These are phyloP conservation scores for Pelagia noctiluca DNA, from an alignment of 30 jellyfish, hydroid and myxozoan species.

Conservation along the genomic window DNA sequence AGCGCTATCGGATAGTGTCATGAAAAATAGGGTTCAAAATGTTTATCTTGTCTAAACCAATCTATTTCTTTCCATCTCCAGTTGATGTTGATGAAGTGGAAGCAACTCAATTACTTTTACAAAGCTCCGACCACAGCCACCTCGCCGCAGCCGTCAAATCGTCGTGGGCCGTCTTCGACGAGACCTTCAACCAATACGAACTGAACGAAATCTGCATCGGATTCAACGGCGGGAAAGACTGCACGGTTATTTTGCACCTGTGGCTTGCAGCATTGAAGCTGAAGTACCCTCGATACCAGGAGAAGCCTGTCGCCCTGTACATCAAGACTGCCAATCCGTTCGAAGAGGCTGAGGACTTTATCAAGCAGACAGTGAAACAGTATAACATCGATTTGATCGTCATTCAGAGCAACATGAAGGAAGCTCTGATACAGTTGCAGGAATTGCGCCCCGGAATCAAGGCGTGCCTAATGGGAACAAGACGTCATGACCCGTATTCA, in stretches of 20 bases:
- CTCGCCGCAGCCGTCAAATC: conserved; percentile 81
- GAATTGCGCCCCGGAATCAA: conserved; percentile 68
- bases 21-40: too few species aligned
- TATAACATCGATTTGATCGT: conserved; percentile 72
- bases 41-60: not conserved
- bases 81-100: conserved; percentile 47
- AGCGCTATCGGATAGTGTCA: too few species aligned
- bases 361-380: conserved; percentile 58
- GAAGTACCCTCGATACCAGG: conserved; percentile 61
- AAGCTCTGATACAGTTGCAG: conserved; percentile 72
- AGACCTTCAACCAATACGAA: conserved; percentile 69
- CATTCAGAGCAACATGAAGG: conserved; percentile 81
- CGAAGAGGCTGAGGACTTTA: conserved; percentile 84
- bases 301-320: conserved; percentile 67
- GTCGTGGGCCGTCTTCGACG: conserved; percentile 89
- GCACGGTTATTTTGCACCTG: conserved; percentile 91
- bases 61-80: not conserved
- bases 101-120: conserved; percentile 40
- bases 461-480: conserved; percentile 97
- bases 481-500: conserved; percentile 98
- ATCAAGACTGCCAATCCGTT: conserved; percentile 84
- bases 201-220: conserved; percentile 90
- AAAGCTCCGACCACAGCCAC: conserved; percentile 60
- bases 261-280: conserved; percentile 79
- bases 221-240: conserved; percentile 98